A percentile compares a stretch with the other conserved stretches of the same genome.
phyloP scores from a whole-genome alignment of 1,140 invertebrate species.

The Neodiprion fabricii region DNA sequence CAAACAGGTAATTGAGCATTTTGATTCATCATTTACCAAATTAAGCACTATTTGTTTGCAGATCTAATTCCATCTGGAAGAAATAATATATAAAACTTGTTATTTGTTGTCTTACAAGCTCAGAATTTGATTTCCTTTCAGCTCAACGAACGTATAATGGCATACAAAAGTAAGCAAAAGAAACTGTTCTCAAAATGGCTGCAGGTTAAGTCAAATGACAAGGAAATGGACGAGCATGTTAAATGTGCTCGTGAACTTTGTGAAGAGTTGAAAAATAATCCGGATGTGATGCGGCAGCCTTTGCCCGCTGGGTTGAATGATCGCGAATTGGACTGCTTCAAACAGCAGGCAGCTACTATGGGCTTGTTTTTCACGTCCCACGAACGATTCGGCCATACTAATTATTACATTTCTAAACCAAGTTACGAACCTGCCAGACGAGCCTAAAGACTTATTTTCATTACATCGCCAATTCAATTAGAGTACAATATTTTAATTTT shows the following conservation, averaged over 20 bases:
- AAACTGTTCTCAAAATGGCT: conserved; percentile 26
- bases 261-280: conserved; percentile 18
- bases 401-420: conserved; percentile 12
- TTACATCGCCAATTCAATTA: too few species aligned
- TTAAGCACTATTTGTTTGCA: conserved; percentile 7
- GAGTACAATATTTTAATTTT: too few species aligned
- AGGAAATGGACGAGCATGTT: conserved; percentile 18
- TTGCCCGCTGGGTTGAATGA: conserved; percentile 19
- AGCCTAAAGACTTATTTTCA: too few species aligned
- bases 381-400: not conserved
- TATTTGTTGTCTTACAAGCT: too few species aligned
- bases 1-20: conserved; percentile 50
- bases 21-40: not conserved
- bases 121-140: not conserved
- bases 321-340: conserved; percentile 22
- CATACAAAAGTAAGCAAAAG: conserved; percentile 12
- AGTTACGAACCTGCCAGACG: not conserved
- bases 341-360: conserved; percentile 15
- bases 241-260: conserved; percentile 18
- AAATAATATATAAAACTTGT: not conserved
- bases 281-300: conserved; percentile 11
- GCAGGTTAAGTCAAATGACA: not conserved
- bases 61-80: conserved; percentile 10
- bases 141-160: conserved; percentile 3
- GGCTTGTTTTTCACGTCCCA: conserved; percentile 17